Percentiles rank a stretch among this genome's conserved stretches.
Conservation (phyloP, 2,888 invertebrate species). For the Dryomyza anilis region DNA sequence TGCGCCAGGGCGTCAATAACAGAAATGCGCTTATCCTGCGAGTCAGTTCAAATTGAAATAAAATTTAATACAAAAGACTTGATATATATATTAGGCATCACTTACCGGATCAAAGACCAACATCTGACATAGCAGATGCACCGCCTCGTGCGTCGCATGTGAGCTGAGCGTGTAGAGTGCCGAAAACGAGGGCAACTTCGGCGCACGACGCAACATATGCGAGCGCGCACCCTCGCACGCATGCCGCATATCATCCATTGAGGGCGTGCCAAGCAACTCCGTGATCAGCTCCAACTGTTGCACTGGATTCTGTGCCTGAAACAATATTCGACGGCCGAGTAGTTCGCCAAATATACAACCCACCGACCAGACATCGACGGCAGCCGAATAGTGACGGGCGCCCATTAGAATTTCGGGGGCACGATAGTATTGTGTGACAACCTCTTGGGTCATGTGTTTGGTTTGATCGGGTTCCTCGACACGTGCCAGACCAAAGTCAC, state of each 20-base stretch:
- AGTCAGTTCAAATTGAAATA: constrained; percentile 5
- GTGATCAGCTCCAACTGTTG: constrained; percentile 98
- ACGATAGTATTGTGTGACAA: constrained; percentile 99
- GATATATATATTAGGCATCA: no score
- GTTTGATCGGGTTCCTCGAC: constrained; percentile 94
- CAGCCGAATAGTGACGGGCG: constrained; percentile 93
- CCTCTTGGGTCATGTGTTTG: constrained; percentile 99
- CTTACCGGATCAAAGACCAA: constrained; percentile 96
- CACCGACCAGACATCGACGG: constrained; percentile 99
- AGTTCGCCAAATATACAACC: constrained; percentile 99
- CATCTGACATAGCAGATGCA: constrained; percentile 96
- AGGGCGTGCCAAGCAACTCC: constrained; percentile 94
- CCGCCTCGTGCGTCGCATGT: constrained; percentile 97
- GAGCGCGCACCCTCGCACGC: constrained; percentile 95
- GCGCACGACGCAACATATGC: constrained; percentile 87
- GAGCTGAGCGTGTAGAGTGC: constrained; percentile 89
- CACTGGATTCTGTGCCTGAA: constrained; percentile 97
- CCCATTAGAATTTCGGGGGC: constrained; percentile 99
- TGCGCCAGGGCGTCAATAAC: constrained; percentile 95
- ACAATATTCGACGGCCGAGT: constrained; percentile 91
- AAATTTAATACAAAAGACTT: not conserved
- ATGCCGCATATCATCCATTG: constrained; percentile 93
- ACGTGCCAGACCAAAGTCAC: constrained; percentile 98
- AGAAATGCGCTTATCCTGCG: constrained; percentile 88
- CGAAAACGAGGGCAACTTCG: constrained; percentile 85